Evolutionary conservation across 2,888 invertebrate species (phyloP).

Genomic region (Operophtera brumata): DNA sequence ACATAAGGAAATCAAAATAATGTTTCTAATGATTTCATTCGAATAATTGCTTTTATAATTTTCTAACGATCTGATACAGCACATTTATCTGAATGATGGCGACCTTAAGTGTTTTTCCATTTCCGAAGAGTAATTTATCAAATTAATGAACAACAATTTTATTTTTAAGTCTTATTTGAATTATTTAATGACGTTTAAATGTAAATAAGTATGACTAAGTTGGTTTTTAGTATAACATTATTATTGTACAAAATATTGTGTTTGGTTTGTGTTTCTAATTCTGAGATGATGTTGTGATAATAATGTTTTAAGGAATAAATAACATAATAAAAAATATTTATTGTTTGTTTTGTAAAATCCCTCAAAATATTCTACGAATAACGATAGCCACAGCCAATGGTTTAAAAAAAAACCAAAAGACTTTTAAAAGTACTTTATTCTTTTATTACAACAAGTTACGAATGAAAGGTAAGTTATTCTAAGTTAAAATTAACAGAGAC

Average conservation of each 20-base stretch:
- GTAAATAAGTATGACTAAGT: conserved; percentile 16
- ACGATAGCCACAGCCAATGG: too few species aligned
- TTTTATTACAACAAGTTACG: too few species aligned
- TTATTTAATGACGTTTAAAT: conserved; percentile 6
- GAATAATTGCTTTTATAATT: too few species aligned
- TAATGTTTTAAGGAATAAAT: conserved; percentile 48
- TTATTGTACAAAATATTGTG: conserved; percentile 28
- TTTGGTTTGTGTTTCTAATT: conserved; percentile 29
- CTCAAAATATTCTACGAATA: not conserved
- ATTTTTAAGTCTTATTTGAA: not conserved
- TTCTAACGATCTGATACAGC: not conserved
- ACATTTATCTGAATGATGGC: not conserved
- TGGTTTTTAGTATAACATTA: conserved; percentile 7
- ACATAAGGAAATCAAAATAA: too few species aligned
- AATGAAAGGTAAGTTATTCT: too few species aligned
- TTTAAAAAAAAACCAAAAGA: too few species aligned
- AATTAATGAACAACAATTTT: not conserved
- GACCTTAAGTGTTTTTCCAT: not conserved
- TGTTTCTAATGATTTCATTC: too few species aligned
- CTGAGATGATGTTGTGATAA: conserved; percentile 54
- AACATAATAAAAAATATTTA: conserved; percentile 13
- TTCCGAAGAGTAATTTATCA: not conserved
- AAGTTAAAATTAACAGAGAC: too few species aligned
- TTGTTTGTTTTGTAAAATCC: not conserved
- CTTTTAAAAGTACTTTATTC: too few species aligned